Evolutionary conservation across 2,888 invertebrate species (phyloP).

Genomic region (Halictus quadricinctus): DNA sequence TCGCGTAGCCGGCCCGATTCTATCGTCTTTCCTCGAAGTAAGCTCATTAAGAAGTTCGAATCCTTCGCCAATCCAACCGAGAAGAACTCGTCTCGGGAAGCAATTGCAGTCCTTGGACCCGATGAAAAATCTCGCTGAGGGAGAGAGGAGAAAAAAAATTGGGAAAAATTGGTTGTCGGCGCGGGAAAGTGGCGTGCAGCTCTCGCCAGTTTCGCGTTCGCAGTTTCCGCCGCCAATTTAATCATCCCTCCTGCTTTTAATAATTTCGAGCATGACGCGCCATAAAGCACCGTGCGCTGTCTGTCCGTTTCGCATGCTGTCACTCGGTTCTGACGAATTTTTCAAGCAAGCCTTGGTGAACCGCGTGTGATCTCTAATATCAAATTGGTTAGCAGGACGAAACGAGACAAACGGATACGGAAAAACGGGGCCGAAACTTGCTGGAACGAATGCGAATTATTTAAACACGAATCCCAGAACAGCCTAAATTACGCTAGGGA

Average conservation of each 20-base stretch:
- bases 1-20: not conserved
- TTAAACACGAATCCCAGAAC: not conserved
- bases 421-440: no score
- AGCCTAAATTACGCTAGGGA: no score
- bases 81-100: not conserved
- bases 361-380: not conserved
- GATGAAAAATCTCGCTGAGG: not conserved
- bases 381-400: no score
- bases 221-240: not conserved
- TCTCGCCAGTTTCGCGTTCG: not conserved
- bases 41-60: slow-evolving; percentile 28
- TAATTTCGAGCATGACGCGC: not conserved
- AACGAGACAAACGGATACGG: no score
- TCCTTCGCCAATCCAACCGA: slow-evolving; percentile 1
- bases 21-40: not conserved
- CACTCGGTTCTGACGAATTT: not conserved
- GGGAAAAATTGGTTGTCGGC: not conserved
- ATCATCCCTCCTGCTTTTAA: not conserved
- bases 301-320: not conserved
- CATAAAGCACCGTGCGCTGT: not conserved
- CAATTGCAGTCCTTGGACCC: not conserved
- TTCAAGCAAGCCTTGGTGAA: not conserved
- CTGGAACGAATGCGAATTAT: not conserved
- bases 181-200: not conserved
- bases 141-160: not conserved